Evolutionary conservation across 2,888 invertebrate species (phyloP).

Genomic region (Nebria brevicollis): DNA sequence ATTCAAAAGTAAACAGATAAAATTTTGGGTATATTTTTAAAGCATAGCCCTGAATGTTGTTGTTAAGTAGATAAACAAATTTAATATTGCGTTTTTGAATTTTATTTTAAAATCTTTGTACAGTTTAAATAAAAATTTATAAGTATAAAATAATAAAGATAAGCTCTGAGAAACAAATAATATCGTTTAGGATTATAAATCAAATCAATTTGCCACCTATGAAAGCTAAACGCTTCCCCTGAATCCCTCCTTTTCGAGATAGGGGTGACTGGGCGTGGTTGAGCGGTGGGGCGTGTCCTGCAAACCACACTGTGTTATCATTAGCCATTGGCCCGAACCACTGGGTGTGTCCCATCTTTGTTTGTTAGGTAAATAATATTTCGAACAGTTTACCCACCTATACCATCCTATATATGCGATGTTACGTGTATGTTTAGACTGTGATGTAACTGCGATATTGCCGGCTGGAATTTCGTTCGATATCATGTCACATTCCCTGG

Average conservation of each 20-base stretch:
- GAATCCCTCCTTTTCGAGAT: constrained; percentile 50
- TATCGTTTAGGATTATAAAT: too few relatives aligned
- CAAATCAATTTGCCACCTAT: background rate
- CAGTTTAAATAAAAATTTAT: too few relatives aligned
- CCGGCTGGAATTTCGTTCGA: constrained; percentile 35
- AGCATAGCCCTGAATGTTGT: too few relatives aligned
- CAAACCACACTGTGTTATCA: constrained; percentile 58
- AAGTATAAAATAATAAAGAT: too few relatives aligned
- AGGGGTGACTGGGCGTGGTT: constrained; percentile 55
- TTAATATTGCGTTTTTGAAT: too few relatives aligned
- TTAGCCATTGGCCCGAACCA: constrained; percentile 62
- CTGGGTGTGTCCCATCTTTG: constrained; percentile 63
- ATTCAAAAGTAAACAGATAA: too few relatives aligned
- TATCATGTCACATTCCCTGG: constrained; percentile 54
- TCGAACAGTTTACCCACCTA: constrained; percentile 77
- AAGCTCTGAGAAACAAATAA: too few relatives aligned
- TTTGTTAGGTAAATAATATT: constrained; percentile 78
- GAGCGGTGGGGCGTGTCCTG: background rate
- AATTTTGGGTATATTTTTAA: too few relatives aligned
- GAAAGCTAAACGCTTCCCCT: constrained; percentile 34
- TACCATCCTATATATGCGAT: constrained; percentile 59
- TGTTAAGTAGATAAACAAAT: too few relatives aligned
- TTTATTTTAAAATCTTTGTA: too few relatives aligned
- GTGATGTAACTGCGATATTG: constrained; percentile 59
- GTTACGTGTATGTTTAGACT: constrained; percentile 57